phyloP scores from a whole-genome alignment of 30 jellyfish, hydroid and myxozoan genomes.

The Turritopsis dohrnii region DNA sequence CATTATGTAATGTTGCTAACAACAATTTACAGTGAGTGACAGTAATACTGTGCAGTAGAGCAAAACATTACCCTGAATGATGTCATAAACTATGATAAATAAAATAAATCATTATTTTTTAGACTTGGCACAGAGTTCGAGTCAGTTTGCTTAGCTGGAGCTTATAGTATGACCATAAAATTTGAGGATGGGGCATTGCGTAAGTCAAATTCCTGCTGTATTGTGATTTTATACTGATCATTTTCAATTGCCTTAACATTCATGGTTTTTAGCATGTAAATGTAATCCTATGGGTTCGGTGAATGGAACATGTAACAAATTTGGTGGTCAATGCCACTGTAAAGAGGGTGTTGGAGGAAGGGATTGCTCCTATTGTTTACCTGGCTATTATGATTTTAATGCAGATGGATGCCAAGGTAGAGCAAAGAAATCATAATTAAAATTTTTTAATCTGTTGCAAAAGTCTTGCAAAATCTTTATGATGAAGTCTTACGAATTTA shows the following conservation, averaged over 20 bases:
- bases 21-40: conserved; percentile 72
- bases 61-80: not conserved
- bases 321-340: conserved; percentile 87
- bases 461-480: no score
- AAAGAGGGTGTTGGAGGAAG: conserved; percentile 78
- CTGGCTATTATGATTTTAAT: conserved; percentile 69
- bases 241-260: no score
- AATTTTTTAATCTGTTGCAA: no score
- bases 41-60: not conserved
- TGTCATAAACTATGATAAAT: not conserved
- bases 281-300: conserved; percentile 69
- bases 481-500: no score
- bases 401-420: conserved; percentile 71
- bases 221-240: no score
- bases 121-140: conserved; percentile 77
- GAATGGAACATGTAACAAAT: conserved; percentile 45
- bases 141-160: conserved; percentile 61
- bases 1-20: conserved; percentile 53
- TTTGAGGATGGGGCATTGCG: conserved; percentile 97
- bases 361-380: conserved; percentile 74
- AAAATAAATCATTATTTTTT: not conserved
- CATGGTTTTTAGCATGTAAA: conserved; percentile 60
- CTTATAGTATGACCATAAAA: conserved; percentile 66
- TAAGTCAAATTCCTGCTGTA: conserved; percentile 29
- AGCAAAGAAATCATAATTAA: no score